These are phyloP conservation scores for Ataeniobius toweri DNA, from an alignment of 2,797 vertebrate species.

Conservation along the genomic window DNA sequence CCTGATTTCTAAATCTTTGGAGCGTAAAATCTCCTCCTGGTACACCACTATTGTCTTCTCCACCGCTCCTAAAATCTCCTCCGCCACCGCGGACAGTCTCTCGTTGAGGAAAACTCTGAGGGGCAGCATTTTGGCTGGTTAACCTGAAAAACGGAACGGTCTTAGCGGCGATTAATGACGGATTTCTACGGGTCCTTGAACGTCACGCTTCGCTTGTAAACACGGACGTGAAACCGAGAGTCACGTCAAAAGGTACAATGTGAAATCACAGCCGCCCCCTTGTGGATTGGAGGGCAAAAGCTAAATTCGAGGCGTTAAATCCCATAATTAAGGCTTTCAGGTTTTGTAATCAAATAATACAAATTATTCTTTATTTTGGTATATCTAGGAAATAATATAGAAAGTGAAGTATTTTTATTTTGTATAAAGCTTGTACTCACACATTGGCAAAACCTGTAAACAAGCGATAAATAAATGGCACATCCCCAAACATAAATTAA, in stretches of 20 bases:
- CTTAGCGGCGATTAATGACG: not conserved
- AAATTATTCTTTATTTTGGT: too few relatives aligned
- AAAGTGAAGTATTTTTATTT: too few relatives aligned
- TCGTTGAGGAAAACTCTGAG: conserved; percentile 69
- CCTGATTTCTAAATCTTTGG: conserved; percentile 73
- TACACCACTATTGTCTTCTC: conserved; percentile 72
- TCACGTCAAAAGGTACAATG: not conserved
- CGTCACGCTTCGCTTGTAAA: conserved; percentile 79
- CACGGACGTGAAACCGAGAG: conserved; percentile 58
- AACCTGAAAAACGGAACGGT: rapidly evolving
- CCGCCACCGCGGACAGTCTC: conserved; percentile 65
- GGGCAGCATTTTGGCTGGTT: conserved; percentile 48
- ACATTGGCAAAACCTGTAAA: not conserved
- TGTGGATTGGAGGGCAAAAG: conserved; percentile 31
- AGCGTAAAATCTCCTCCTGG: conserved; percentile 70
- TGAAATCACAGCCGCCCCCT: conserved; percentile 40
- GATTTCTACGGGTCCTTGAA: conserved; percentile 42
- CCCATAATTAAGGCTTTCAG: not conserved
- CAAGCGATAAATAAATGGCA: not conserved
- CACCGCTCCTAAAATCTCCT: conserved; percentile 73
- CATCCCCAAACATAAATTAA: not conserved
- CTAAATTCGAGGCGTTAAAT: too few relatives aligned
- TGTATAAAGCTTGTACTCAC: too few relatives aligned
- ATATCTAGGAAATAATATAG: too few relatives aligned
- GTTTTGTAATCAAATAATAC: not conserved